Evolutionary conservation across 2,888 invertebrate genomes (phyloP).

Genomic region (Altica lythri): DNA sequence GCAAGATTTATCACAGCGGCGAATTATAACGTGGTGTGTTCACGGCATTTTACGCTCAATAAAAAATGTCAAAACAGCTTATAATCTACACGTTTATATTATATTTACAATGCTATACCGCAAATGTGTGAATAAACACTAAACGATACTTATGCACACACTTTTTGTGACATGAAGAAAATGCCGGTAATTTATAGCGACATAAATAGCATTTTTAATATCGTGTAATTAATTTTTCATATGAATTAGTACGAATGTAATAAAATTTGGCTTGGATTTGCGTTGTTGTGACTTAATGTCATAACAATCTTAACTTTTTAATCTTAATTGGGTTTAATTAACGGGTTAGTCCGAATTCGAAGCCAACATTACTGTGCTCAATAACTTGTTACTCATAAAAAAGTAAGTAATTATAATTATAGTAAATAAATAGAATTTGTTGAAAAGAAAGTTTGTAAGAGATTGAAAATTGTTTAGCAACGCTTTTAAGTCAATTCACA

Average conservation of each 20-base stretch:
- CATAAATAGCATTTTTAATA: constrained; percentile 7
- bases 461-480: no score
- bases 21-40: constrained; percentile 27
- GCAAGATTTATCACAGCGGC: constrained; percentile 22
- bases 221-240: constrained; percentile 9
- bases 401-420: no score
- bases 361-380: no score
- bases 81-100: constrained; percentile 37
- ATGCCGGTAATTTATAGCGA: constrained; percentile 10
- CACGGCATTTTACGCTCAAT: constrained; percentile 44
- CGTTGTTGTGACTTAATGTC: background rate
- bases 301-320: background rate
- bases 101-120: constrained; percentile 19
- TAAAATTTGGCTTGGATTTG: constrained; percentile 5
- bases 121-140: constrained; percentile 18
- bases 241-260: background rate
- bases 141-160: constrained; percentile 11
- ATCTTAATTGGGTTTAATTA: no score
- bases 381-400: no score
- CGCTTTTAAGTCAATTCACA: no score
- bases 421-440: no score
- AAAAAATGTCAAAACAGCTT: constrained; percentile 45
- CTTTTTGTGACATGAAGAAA: constrained; percentile 15
- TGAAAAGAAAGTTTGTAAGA: no score
- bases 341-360: no score